A percentile compares a stretch with the other conserved stretches of the same genome.
phyloP scores from a whole-genome alignment of 2,113 vertebrate genomes.

The Zosterops japonicus region DNA sequence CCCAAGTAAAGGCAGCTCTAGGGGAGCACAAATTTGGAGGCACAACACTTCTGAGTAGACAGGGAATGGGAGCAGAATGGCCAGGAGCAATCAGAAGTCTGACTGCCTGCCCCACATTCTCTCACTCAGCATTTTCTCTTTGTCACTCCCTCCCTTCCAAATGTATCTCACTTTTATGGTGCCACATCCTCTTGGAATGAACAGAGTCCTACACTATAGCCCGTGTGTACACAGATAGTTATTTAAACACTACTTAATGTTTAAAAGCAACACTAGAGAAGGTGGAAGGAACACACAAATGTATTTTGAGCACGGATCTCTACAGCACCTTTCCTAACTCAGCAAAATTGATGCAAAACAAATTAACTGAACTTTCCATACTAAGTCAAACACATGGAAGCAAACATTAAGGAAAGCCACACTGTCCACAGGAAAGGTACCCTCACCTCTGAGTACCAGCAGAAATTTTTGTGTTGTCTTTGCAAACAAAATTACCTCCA shows the following conservation, averaged over 20 bases:
- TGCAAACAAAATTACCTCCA: conserved; percentile 82
- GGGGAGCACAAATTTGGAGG: background rate
- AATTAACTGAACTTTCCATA: background rate
- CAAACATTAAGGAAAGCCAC: background rate
- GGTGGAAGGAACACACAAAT: background rate
- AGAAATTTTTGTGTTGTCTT: background rate
- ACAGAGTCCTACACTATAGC: background rate
- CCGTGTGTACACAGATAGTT: background rate
- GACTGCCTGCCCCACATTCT: background rate
- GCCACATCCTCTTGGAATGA: background rate
- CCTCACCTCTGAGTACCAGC: background rate
- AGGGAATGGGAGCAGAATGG: background rate
- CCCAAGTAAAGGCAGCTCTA: background rate
- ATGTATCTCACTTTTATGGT: background rate
- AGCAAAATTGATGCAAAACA: background rate
- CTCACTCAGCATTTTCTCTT: background rate
- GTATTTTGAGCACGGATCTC: background rate
- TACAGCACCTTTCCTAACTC: background rate
- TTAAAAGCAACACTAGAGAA: background rate
- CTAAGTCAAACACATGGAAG: background rate
- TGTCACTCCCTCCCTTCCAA: background rate
- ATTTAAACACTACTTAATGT: background rate
- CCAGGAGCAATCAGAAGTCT: background rate
- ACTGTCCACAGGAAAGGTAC: background rate
- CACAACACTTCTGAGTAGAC: background rate